Evolutionary conservation across 2,113 vertebrate species (phyloP).

Genomic region (Fulmarus glacialis): DNA sequence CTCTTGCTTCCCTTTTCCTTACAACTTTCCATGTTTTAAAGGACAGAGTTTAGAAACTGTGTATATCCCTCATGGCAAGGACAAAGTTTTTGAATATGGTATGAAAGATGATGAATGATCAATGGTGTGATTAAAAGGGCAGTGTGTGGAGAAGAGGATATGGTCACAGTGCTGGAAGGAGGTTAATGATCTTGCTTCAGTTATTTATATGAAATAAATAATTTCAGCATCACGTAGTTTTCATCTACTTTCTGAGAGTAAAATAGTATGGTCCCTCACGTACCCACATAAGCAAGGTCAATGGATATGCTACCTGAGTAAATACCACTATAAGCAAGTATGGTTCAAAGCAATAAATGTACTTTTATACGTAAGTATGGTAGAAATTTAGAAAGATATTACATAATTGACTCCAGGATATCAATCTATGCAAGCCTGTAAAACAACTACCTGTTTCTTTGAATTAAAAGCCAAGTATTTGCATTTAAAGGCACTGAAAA

Average conservation of each 20-base stretch:
- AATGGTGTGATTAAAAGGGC: not conserved
- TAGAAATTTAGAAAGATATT: not conserved
- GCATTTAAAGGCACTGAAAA: not conserved
- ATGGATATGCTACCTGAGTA: not conserved
- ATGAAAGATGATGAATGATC: not conserved
- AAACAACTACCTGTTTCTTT: not conserved
- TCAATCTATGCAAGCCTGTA: not conserved
- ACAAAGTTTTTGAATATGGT: not conserved
- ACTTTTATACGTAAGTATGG: not conserved
- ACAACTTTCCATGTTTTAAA: not conserved
- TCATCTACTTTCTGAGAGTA: not conserved
- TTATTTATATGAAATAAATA: not conserved
- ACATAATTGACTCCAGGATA: not conserved
- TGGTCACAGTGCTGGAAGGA: not conserved
- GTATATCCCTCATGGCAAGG: not conserved
- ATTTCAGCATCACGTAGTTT: not conserved
- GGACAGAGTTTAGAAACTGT: not conserved
- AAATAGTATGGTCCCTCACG: not conserved
- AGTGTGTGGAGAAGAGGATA: not conserved
- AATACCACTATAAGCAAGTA: not conserved
- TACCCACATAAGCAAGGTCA: not conserved
- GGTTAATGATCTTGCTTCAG: not conserved
- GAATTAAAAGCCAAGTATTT: not conserved
- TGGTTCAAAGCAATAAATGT: not conserved
- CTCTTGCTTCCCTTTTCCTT: not conserved